These are phyloP conservation scores for Globodera rostochiensis DNA, from an alignment of 1,140 invertebrate genomes.

Conservation along the genomic window DNA sequence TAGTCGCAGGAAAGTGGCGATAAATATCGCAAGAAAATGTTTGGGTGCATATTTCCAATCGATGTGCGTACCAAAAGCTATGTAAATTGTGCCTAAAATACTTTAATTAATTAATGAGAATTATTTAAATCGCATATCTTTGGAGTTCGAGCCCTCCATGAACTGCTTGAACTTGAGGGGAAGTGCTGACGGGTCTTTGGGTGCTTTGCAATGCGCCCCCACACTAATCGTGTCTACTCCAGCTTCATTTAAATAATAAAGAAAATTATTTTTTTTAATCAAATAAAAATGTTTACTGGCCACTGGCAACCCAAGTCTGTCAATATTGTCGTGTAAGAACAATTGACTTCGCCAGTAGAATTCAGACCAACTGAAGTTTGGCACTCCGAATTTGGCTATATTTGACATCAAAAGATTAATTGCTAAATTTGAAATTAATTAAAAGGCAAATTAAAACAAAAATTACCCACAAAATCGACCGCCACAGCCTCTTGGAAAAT, in stretches of 20 bases:
- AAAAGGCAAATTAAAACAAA: neutral
- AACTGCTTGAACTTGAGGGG: constrained; percentile 32
- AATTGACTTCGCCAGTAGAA: constrained; percentile 21
- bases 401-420: constrained; percentile 17
- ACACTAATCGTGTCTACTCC: constrained; percentile 4
- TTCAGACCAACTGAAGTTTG: constrained; percentile 15
- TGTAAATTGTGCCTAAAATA: constrained; percentile 46
- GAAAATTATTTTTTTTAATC: neutral
- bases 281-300: neutral
- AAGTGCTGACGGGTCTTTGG: constrained; percentile 10
- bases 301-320: constrained; percentile 20
- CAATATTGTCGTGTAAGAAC: constrained; percentile 17
- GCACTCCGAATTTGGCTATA: constrained; percentile 15
- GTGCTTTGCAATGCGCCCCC: constrained; percentile 24
- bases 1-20: constrained; percentile 21
- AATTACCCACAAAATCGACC: constrained; percentile 13
- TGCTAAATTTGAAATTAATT: neutral
- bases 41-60: constrained; percentile 43
- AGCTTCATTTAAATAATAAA: constrained; percentile 18
- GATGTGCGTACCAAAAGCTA: constrained; percentile 47
- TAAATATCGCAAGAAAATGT: constrained; percentile 28
- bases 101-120: neutral
- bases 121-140: constrained; percentile 20
- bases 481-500: neutral
- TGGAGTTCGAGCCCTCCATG: constrained; percentile 38